Conservation (phyloP, 2,113 vertebrate genomes). For the Dromiciops gliroides region DNA sequence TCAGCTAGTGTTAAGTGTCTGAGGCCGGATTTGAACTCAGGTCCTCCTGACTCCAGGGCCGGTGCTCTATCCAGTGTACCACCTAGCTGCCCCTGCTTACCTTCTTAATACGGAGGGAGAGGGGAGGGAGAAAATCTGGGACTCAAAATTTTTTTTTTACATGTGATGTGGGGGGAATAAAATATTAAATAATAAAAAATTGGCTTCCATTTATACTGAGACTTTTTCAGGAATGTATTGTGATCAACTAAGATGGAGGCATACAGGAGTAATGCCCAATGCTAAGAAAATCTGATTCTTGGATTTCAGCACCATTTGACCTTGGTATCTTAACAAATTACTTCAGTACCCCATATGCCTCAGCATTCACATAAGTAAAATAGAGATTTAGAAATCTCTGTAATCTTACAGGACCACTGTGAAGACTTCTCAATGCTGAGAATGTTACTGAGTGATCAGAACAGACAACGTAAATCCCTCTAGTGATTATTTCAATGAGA, state of each 20-base stretch:
- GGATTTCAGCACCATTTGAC: background rate
- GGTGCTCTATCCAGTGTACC: too few relatives aligned
- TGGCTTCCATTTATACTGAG: too few relatives aligned
- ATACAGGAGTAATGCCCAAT: background rate
- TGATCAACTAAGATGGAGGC: background rate
- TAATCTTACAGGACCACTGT: background rate
- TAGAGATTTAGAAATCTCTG: slow-evolving; percentile 22
- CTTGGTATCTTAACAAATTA: background rate
- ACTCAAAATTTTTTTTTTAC: too few relatives aligned
- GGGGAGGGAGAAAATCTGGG: too few relatives aligned
- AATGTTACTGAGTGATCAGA: slow-evolving; percentile 35
- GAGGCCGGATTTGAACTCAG: too few relatives aligned
- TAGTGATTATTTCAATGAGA: slow-evolving; percentile 56
- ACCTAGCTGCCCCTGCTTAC: too few relatives aligned
- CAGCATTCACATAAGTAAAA: background rate
- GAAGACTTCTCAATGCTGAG: slow-evolving; percentile 6
- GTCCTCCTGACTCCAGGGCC: too few relatives aligned
- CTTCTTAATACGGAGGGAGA: too few relatives aligned
- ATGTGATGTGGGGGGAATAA: too few relatives aligned
- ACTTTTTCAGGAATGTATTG: background rate
- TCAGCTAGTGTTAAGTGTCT: too few relatives aligned
- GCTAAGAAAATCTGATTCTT: background rate
- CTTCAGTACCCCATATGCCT: background rate
- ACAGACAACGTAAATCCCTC: slow-evolving; percentile 48
- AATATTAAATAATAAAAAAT: too few relatives aligned